Conservation (phyloP, 2,113 vertebrate species). For the Stegastes partitus region DNA sequence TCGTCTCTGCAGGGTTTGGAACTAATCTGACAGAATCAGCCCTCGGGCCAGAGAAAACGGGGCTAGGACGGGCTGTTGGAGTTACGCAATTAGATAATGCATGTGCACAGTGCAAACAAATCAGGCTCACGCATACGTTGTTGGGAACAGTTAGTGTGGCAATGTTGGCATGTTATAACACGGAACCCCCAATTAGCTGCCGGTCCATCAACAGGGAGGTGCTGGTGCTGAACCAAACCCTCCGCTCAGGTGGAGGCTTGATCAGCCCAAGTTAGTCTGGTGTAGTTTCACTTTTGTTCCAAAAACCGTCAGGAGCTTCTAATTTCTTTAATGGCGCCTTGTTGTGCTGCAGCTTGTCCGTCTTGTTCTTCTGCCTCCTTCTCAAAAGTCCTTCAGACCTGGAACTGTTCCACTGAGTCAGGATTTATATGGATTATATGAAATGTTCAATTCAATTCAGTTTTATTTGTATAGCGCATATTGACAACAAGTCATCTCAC, state of each 20-base stretch:
- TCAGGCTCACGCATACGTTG: constrained; percentile 42
- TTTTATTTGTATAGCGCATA: too few relatives aligned
- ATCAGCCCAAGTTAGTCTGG: constrained; percentile 13
- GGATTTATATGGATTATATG: background rate
- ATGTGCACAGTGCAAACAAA: constrained; percentile 50
- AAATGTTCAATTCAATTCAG: too few relatives aligned
- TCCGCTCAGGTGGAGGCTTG: constrained; percentile 37
- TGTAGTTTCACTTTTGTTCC: background rate
- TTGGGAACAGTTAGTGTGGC: constrained; percentile 23
- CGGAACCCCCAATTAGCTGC: constrained; percentile 1
- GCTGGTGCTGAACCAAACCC: constrained; percentile 14
- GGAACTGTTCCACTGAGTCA: background rate
- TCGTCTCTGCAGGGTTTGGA: background rate
- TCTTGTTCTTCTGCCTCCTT: constrained; percentile 17
- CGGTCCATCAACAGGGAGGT: constrained; percentile 12
- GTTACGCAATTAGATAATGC: constrained; percentile 62
- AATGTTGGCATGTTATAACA: constrained; percentile 41
- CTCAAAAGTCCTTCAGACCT: background rate
- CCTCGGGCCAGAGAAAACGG: constrained; percentile 48
- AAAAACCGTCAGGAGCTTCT: background rate
- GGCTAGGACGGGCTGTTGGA: constrained; percentile 24
- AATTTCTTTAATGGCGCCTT: background rate
- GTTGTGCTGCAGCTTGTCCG: constrained; percentile 15
- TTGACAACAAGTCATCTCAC: too few relatives aligned
- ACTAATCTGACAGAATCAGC: constrained; percentile 29